Evolutionary conservation across 2,888 invertebrate genomes (phyloP), one percentile per base, ranked within the genome.

Genomic region (Cerastis leucographa): DNA sequence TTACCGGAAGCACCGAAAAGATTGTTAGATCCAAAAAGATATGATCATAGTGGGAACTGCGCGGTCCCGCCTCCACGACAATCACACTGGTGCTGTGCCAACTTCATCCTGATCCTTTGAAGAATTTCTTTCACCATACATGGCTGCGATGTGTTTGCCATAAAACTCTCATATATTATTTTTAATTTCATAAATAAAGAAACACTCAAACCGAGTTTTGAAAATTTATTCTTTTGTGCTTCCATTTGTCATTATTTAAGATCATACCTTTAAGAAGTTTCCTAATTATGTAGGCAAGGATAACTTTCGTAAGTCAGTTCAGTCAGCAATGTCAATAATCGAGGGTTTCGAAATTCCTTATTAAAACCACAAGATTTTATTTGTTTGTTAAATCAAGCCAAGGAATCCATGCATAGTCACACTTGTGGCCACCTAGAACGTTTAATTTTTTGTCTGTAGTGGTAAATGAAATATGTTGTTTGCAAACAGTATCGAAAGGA

Each of bases 31-130:
- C 62, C 73, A 73, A 83, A 74, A 73, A 81, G 61, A 76, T 85
- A 81, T 81, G 71, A 80, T 74, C 44, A 74, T 40, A 66, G 64
- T 72, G 64, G 14, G 54, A 81, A 76, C 62, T 69, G 35, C 51
- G 29, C 40, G 14, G 25, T 46, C 29, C 59, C 75, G 82, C 54
- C 85, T 72, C 17, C 25, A 19, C 61, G 69, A 59, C 69, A 67
- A 54, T 61, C 81, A 59, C 44, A 44, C 85, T 81, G 83, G 68
- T 83, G 17, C 54, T 49, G 71, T 76, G 85, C 83, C 83, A 83
- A 83, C 42, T 83, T 73, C 76, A 72, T 59, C 66, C 54, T 68
- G 64, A 71, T 81, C 81, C 81, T 83, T 59, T 76, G 59, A 64
- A 81, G 54, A 84, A 81, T 76, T 71, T 49, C 71, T 49, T 68